phyloP scores from a whole-genome alignment of 2,888 invertebrate species.

The Anagyrus pseudococci region DNA sequence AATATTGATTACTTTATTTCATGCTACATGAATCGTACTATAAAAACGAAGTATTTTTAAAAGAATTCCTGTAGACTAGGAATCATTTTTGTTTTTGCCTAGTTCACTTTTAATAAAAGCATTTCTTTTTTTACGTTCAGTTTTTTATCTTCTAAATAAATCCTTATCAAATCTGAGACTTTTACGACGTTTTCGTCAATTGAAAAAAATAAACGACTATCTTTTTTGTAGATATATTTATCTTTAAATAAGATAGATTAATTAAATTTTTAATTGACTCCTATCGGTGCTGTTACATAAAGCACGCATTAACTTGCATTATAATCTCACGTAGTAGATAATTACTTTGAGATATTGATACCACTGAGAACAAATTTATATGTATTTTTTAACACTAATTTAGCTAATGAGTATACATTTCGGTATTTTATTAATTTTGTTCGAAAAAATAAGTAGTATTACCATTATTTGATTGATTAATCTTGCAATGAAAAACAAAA shows the following conservation, averaged over 20 bases:
- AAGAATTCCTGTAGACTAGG: constrained; percentile 33
- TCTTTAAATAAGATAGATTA: background rate
- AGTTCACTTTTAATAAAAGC: constrained; percentile 45
- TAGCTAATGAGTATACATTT: too few relatives aligned
- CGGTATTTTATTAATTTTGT: too few relatives aligned
- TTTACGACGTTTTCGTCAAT: too few relatives aligned
- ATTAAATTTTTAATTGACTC: too few relatives aligned
- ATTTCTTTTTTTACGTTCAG: constrained; percentile 39
- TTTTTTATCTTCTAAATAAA: background rate
- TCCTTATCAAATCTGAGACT: background rate
- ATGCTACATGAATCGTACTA: constrained; percentile 5
- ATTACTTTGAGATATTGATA: too few relatives aligned
- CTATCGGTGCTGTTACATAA: too few relatives aligned
- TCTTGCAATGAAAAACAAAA: background rate
- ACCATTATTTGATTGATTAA: background rate
- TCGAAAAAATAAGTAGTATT: background rate
- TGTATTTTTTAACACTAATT: too few relatives aligned
- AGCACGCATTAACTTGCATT: too few relatives aligned
- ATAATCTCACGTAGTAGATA: too few relatives aligned
- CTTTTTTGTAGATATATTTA: too few relatives aligned
- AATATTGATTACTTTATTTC: constrained; percentile 10
- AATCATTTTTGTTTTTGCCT: constrained; percentile 17
- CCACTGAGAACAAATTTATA: too few relatives aligned
- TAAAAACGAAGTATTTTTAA: constrained; percentile 30
- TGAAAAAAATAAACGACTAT: too few relatives aligned